Percentiles rank a stretch among this genome's conserved stretches.
Conservation (phyloP, 2,797 vertebrate species). For the Sphenopsis melanotis region DNA sequence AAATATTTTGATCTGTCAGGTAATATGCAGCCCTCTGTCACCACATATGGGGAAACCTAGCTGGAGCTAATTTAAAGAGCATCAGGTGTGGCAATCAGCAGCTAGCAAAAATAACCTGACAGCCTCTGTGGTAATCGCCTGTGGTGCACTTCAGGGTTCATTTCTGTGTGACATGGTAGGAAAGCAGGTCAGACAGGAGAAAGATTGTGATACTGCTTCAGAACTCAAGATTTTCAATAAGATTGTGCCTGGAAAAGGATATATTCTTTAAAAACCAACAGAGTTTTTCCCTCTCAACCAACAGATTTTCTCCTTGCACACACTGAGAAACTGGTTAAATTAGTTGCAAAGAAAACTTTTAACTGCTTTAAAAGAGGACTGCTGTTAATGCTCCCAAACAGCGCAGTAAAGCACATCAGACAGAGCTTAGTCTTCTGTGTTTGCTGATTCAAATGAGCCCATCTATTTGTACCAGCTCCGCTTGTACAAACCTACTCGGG, state of each 20-base stretch:
- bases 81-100: conserved; percentile 11
- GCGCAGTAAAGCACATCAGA: background rate
- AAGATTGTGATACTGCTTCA: background rate
- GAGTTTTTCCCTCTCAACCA: background rate
- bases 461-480: background rate
- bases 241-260: background rate
- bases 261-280: background rate
- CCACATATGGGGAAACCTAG: background rate
- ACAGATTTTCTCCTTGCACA: background rate
- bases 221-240: background rate
- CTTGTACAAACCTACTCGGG: background rate
- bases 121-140: background rate
- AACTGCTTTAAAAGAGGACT: background rate
- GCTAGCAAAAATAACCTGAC: conserved; percentile 14
- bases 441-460: background rate
- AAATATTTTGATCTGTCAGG: conserved; percentile 9
- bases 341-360: background rate
- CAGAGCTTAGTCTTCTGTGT: background rate
- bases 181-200: background rate
- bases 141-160: background rate
- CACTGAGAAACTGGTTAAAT: background rate
- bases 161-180: background rate
- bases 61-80: conserved; percentile 39
- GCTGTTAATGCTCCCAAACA: background rate
- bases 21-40: background rate